phyloP scores from a whole-genome alignment of 2,113 vertebrate species.

The Grammomys surdaster region DNA sequence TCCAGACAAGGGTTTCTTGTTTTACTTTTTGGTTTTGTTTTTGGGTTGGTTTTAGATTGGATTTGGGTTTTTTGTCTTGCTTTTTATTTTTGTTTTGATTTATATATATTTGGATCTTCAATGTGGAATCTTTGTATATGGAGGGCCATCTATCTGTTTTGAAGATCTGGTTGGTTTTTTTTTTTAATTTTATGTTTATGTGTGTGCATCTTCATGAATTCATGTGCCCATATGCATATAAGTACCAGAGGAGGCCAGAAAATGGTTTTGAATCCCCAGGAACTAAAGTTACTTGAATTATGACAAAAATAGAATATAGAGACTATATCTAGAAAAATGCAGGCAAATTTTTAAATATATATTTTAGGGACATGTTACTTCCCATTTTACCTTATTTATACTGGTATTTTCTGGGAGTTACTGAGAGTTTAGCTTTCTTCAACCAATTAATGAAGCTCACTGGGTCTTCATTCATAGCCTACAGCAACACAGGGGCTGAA shows the following conservation, averaged over 20 bases:
- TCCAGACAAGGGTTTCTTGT: not conserved
- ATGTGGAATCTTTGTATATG: not conserved
- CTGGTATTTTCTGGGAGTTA: not conserved
- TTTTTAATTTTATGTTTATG: too few relatives aligned
- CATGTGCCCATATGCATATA: not conserved
- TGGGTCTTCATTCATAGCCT: not conserved
- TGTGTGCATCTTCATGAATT: not conserved
- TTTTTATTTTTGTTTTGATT: not conserved
- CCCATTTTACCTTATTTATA: slow-evolving; percentile 15
- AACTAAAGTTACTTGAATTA: not conserved
- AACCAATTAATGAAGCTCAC: not conserved
- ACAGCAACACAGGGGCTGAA: not conserved
- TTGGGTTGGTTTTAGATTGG: not conserved
- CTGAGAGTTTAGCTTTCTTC: not conserved
- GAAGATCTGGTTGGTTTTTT: not conserved
- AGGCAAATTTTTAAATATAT: not conserved
- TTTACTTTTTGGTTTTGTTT: not conserved
- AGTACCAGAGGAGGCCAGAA: too few relatives aligned
- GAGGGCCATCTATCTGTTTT: not conserved
- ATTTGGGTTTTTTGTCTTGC: not conserved
- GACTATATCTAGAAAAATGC: not conserved
- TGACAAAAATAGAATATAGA: not conserved
- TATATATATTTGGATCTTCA: not conserved
- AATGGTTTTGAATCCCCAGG: not conserved
- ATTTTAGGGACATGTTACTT: slow-evolving; percentile 26